phyloP scores from a whole-genome alignment of 2,888 invertebrate species.

The Philhelius pedissequus region DNA sequence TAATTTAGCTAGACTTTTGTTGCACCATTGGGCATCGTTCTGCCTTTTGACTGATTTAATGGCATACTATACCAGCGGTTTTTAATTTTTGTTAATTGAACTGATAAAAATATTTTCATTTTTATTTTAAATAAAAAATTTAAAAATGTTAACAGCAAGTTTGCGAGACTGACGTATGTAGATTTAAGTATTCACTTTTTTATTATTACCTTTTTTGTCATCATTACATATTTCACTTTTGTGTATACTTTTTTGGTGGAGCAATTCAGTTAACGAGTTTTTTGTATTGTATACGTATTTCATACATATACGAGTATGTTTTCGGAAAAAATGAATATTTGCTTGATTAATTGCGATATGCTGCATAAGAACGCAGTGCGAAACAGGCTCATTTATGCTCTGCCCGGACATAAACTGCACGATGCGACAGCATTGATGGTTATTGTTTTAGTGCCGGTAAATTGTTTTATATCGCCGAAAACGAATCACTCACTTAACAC shows the following conservation, averaged over 20 bases:
- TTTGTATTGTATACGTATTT: background rate
- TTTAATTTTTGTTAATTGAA: no score
- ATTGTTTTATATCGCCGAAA: conserved; percentile 33
- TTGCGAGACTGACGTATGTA: background rate
- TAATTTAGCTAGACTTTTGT: no score
- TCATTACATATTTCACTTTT: background rate
- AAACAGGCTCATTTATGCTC: conserved; percentile 1
- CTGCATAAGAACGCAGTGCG: conserved; percentile 6
- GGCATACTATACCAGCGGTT: no score
- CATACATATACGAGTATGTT: background rate
- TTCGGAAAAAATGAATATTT: conserved; percentile 24
- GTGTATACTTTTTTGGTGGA: background rate
- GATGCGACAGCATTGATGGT: conserved; percentile 13
- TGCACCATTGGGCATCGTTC: no score
- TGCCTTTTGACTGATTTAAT: no score
- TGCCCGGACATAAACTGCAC: conserved; percentile 33
- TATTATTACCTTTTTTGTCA: background rate
- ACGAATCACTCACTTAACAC: conserved; percentile 38
- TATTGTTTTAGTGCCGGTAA: conserved; percentile 34
- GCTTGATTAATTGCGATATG: conserved; percentile 40
- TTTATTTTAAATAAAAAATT: no score
- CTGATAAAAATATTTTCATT: no score
- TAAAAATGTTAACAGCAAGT: background rate
- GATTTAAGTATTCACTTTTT: background rate
- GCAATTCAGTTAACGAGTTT: conserved; percentile 26